Conservation (phyloP, 1,140 invertebrate species). For the Scylla paramamosain region DNA sequence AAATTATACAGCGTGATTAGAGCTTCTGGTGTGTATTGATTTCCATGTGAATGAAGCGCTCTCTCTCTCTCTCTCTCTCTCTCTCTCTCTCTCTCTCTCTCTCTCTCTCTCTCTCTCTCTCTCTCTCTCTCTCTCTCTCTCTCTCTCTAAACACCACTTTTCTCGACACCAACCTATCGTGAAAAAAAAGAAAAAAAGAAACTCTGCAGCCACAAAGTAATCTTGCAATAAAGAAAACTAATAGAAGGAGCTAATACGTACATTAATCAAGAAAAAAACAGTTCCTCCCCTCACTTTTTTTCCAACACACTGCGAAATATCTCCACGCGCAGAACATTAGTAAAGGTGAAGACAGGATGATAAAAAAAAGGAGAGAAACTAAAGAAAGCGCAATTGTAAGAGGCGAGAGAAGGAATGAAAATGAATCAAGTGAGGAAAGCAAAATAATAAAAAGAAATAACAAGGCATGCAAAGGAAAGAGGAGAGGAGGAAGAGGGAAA, state of each 20-base stretch:
- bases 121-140: not conserved
- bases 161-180: no score
- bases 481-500: not conserved
- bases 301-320: no score
- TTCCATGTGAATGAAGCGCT: not conserved
- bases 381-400: not conserved
- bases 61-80: not conserved
- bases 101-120: not conserved
- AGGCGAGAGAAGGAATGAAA: not conserved
- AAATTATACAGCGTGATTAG: not conserved
- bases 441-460: not conserved
- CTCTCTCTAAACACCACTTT: no score
- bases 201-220: no score
- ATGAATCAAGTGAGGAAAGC: not conserved
- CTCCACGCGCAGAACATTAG: no score
- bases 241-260: not conserved
- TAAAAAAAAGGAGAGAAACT: not conserved
- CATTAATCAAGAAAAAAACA: conserved; percentile 1
- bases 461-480: not conserved
- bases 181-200: no score
- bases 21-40: not conserved
- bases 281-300: not conserved
- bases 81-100: not conserved
- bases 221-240: no score
- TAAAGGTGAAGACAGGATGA: no score